Percentiles rank a stretch among this genome's conserved stretches.
These are phyloP conservation scores for Mimachlamys varia DNA, from an alignment of 2,888 invertebrate genomes.

Conservation along the genomic window DNA sequence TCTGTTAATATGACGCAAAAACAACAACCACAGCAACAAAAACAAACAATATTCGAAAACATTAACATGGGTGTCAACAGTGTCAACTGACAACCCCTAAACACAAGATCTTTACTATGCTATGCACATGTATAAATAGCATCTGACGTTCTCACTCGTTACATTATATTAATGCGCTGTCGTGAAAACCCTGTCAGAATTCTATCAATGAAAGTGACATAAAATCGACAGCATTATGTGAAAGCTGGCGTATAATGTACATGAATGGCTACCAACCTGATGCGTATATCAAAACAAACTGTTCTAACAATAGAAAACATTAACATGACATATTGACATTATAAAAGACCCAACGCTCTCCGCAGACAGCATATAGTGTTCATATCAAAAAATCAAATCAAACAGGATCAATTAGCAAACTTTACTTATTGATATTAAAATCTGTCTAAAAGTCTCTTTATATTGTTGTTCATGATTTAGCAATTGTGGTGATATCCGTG, in stretches of 20 bases:
- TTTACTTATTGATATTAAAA: neutral
- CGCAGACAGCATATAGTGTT: neutral
- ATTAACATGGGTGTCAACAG: neutral
- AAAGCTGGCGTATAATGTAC: constrained; percentile 5
- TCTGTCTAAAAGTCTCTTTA: neutral
- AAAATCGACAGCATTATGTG: neutral
- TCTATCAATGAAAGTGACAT: constrained; percentile 26
- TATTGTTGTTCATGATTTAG: neutral
- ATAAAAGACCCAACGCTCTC: neutral
- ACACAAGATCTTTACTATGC: neutral
- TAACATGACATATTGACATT: constrained; percentile 7
- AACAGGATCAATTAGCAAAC: neutral
- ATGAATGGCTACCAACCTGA: neutral
- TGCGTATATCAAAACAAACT: neutral
- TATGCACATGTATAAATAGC: neutral
- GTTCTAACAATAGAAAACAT: neutral
- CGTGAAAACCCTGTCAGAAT: neutral
- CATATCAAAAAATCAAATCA: neutral
- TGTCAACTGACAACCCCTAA: neutral
- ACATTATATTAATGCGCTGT: neutral
- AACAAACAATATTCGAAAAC: neutral
- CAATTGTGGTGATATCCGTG: constrained; percentile 10
- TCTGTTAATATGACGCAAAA: too few relatives aligned
- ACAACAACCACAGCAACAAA: too few relatives aligned
- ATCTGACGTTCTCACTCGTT: neutral